A percentile compares a stretch with the other conserved stretches of the same genome.
Evolutionary conservation across 2,888 invertebrate genomes (phyloP).

Genomic region (Tenthredo mesomela): DNA sequence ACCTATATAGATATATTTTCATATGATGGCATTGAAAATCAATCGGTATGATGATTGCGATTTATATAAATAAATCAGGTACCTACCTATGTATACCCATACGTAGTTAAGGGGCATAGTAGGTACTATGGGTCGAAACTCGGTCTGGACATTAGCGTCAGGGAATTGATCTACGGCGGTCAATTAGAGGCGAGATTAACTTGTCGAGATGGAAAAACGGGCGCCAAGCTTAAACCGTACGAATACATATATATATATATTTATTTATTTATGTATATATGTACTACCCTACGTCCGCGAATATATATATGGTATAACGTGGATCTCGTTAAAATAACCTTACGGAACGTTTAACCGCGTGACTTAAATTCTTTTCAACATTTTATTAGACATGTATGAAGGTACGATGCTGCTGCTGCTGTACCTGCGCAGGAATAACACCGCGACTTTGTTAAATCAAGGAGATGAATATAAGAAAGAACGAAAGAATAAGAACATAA

Average conservation of each 20-base stretch:
- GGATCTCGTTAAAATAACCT: conserved; percentile 38
- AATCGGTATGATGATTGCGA: neutral
- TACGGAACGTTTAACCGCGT: conserved; percentile 7
- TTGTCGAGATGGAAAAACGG: conserved; percentile 33
- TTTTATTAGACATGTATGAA: no score
- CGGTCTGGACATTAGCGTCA: conserved; percentile 41
- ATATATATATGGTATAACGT: neutral
- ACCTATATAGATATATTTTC: neutral
- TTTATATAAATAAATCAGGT: neutral
- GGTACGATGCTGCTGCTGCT: neutral
- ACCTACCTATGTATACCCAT: neutral
- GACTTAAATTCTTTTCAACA: neutral
- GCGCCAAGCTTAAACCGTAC: neutral
- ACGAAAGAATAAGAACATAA: neutral
- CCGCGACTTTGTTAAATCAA: conserved; percentile 8
- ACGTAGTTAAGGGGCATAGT: neutral
- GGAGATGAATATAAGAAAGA: neutral
- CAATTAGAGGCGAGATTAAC: conserved; percentile 43
- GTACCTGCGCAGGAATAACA: neutral
- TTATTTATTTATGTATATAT: no score
- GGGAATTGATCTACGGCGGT: conserved; percentile 40
- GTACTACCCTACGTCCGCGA: neutral
- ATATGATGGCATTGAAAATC: conserved; percentile 9
- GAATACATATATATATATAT: no score
- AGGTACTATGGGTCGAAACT: neutral